Base-by-base conservation (phyloP, 2,797 vertebrate species). In the Molothrus aeneus region DNA sequence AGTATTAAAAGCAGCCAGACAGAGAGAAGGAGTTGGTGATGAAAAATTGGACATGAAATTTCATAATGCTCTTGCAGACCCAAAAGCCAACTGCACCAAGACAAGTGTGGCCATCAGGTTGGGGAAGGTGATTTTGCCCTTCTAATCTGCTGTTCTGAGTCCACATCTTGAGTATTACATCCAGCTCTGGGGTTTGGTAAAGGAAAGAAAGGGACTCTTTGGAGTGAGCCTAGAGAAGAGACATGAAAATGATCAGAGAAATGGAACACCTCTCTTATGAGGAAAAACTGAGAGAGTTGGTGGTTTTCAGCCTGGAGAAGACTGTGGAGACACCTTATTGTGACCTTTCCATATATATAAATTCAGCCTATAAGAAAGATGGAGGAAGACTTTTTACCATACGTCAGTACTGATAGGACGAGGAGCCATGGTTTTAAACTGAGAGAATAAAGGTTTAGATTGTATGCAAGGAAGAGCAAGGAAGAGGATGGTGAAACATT, bases 51-150 rank as follows among this genome's bases (percentile, higher is more conserved):
- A 28, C 31, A 34, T 12, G 6, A 71, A 4, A 13, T 4, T 4
- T 4, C 10, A 19, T 7, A 28, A 14, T 36, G 15, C 0, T 0
- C 10, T 28, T 21, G 4, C 5, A 90, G 21, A 38, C 28, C 10
- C 26, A 16, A 69, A 88, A 24, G 28, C 4, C 15, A 71, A 7
- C 2, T 2, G 28, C 13, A 19, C 10, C 5, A n/a, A 21, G 50
- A 54, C 19, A 36, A 63, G 3, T 0, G 1, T 29, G 20, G 9
- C 9, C 18, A 50, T 24, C 4, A 60, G 16, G 12, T 6, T 0
- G 1, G 43, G 19, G 11, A 42, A 64, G 2, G 25, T 60, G 10
- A 68, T 64, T 87, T 36, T 29, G 1, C 15, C 7, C 6, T 9
- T 63, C n/a, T 56, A 7, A 19, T 64, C 18, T 48, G 21, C 28